phyloP scores from a whole-genome alignment of 2,888 invertebrate species.

The Fabriciana adippe region DNA sequence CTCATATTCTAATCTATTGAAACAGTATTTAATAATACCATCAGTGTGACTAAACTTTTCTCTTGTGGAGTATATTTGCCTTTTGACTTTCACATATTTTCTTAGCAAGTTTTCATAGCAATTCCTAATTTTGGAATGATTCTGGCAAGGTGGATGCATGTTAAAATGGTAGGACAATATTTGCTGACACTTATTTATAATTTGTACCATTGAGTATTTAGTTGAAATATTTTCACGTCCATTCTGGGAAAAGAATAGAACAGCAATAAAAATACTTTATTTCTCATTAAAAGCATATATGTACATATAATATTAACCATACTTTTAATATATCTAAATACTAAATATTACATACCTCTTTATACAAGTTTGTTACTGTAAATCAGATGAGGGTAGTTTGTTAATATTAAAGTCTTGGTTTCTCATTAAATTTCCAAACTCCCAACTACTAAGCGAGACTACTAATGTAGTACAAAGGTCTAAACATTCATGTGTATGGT shows the following conservation, averaged over 20 bases:
- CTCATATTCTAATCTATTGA: conserved; percentile 69
- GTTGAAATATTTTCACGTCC: conserved; percentile 63
- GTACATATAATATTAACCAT: neutral
- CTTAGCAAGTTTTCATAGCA: conserved; percentile 66
- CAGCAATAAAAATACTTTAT: neutral
- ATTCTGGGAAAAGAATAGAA: conserved; percentile 62
- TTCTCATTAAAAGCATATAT: neutral
- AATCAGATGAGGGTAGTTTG: too few species aligned
- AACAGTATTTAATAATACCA: conserved; percentile 69
- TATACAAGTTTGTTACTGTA: too few species aligned
- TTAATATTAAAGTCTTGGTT: too few species aligned
- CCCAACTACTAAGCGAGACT: too few species aligned
- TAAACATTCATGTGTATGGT: too few species aligned
- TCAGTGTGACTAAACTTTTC: conserved; percentile 55
- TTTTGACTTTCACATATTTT: conserved; percentile 59
- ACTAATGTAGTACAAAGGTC: too few species aligned
- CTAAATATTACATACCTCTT: too few species aligned
- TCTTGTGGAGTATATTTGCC: conserved; percentile 65
- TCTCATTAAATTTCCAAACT: too few species aligned
- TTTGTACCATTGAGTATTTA: conserved; percentile 51
- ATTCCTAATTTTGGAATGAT: conserved; percentile 48
- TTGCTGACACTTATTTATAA: conserved; percentile 66
- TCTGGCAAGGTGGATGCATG: conserved; percentile 65
- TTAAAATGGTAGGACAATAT: conserved; percentile 62
- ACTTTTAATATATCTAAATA: neutral